Base-by-base conservation (phyloP, 2,888 invertebrate genomes). In the Xanthorhoe designata region DNA sequence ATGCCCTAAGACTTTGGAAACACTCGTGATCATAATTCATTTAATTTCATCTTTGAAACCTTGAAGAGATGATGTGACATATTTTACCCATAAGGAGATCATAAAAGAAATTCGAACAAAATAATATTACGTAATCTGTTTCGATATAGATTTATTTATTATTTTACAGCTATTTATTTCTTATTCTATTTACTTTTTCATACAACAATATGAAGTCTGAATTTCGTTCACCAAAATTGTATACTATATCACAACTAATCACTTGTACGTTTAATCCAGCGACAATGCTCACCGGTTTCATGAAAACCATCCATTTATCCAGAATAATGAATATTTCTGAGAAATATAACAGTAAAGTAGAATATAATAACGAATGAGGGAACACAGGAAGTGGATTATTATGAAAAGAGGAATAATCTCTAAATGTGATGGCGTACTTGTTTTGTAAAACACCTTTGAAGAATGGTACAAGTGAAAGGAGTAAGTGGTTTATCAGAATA, bases 351-450 rank as follows among this genome's bases (percentile, higher is more conserved):
- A 17, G 15, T 51, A 24, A 51, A 51, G 53, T 53, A 24, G 2
- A 45, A 56, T 52, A 45, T n/a, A 42, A 18, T 19, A 52, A 35
- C n/a, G 38, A 42, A 19, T 17, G 19, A 45, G 45, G 55, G 15
- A 45, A 51, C 50, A 51, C 51, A 35, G 55, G 49, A 50, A 64
- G 42, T 56, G 52, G 19, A 35, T 55, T 68, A 74, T 74, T 66
- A 74, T 70, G 72, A 72, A 70, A 71, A 69, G 69, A 68, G 68
- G 69, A 66, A 73, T 74, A 68, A 74, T 72, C 68, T 72, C 64
- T 60, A 66, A 68, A 69, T 73, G 69, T 66, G 69, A 71, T 65
- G 68, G 63, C 65, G 66, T 67, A 69, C 71, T 71, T 73, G 71
- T 73, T 73, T 70, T 69, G 70, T 66, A 68, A 66, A 70, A 71